A percentile compares a stretch with the other conserved stretches of the same genome.
phyloP scores from a whole-genome alignment of 2,113 vertebrate species.

The Podiceps cristatus region DNA sequence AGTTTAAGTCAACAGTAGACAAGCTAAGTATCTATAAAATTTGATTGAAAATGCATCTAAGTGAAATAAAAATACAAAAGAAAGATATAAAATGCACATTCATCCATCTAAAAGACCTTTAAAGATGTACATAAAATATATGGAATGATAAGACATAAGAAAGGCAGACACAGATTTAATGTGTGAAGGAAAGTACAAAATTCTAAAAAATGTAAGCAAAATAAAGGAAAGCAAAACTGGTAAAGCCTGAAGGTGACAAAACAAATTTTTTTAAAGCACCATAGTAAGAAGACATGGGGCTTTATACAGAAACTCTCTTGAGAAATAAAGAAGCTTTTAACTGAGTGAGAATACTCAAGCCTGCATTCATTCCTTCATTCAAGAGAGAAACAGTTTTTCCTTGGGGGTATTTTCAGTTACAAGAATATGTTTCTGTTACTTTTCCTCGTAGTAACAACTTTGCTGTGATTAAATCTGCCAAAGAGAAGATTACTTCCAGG shows the following conservation, averaged over 20 bases:
- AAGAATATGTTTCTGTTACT: background rate
- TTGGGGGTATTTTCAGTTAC: background rate
- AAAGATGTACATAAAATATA: background rate
- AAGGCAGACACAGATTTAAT: background rate
- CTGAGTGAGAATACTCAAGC: background rate
- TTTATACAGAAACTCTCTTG: background rate
- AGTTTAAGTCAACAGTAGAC: background rate
- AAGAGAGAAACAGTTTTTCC: background rate
- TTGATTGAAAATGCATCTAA: background rate
- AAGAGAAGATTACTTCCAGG: background rate
- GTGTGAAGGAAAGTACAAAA: background rate
- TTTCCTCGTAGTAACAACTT: background rate
- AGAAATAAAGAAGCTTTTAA: background rate
- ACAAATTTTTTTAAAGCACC: background rate
- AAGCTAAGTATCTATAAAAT: background rate
- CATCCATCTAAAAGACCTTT: background rate
- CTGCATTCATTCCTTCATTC: background rate
- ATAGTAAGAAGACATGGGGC: background rate
- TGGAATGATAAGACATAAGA: background rate
- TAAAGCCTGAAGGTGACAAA: background rate
- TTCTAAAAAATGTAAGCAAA: background rate
- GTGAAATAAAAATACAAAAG: background rate
- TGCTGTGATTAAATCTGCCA: background rate
- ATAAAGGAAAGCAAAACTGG: background rate
- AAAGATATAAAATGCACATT: background rate